phyloP scores from a whole-genome alignment of 1,140 invertebrate species.

The Reticulitermes speratus region DNA sequence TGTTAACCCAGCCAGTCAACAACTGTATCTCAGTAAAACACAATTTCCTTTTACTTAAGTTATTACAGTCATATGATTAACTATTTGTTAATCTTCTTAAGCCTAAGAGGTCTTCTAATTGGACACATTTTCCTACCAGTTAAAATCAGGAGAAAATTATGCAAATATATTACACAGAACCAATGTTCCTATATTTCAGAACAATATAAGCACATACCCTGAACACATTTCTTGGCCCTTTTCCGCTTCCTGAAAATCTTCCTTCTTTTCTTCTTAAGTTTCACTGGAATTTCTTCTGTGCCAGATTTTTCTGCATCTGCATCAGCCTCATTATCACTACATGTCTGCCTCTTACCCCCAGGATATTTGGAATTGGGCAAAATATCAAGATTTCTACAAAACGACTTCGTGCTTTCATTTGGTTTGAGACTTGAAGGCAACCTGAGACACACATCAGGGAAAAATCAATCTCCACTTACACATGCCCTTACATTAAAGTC shows the following conservation, averaged over 20 bases:
- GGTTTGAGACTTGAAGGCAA: not conserved
- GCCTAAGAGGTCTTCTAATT: no score
- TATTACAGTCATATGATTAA: no score
- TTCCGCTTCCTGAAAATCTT: slow-evolving; percentile 50
- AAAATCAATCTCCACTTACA: no score
- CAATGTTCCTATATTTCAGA: no score
- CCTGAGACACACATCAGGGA: slow-evolving; percentile 29
- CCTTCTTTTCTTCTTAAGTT: slow-evolving; percentile 47
- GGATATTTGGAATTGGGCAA: not conserved
- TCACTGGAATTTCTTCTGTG: slow-evolving; percentile 47
- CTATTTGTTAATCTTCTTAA: no score
- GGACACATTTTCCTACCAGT: no score
- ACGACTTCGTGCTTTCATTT: slow-evolving; percentile 41
- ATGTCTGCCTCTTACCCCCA: slow-evolving; percentile 26
- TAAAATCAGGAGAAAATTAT: no score
- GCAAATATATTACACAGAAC: no score
- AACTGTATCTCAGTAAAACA: no score
- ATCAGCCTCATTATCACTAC: slow-evolving; percentile 45
- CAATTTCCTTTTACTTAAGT: no score
- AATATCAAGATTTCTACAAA: slow-evolving; percentile 36
- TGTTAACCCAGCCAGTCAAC: no score
- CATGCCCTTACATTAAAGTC: no score
- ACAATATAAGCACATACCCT: not conserved
- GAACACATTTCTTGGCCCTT: slow-evolving; percentile 44
- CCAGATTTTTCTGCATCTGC: slow-evolving; percentile 54